Conservation (phyloP, 2,888 invertebrate genomes). For the Limnephilus marmoratus region DNA sequence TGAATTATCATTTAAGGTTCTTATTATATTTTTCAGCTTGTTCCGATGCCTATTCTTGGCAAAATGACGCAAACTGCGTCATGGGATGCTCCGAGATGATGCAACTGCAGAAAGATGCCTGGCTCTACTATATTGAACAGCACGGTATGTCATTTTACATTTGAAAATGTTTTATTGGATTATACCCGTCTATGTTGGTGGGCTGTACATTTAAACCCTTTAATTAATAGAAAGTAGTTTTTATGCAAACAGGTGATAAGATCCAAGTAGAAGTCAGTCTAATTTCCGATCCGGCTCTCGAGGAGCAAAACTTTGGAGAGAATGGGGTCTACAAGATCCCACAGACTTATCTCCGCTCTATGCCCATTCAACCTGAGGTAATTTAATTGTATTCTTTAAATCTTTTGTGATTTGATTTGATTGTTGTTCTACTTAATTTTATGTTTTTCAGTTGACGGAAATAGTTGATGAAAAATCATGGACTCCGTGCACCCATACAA, state of each 20-base stretch:
- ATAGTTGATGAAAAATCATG: conserved; percentile 59
- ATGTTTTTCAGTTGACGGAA: conserved; percentile 57
- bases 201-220: not conserved
- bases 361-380: conserved; percentile 64
- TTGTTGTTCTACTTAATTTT: not conserved
- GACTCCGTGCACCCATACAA: conserved; percentile 59
- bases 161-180: not conserved
- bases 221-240: not conserved
- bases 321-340: conserved; percentile 62
- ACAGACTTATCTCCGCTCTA: conserved; percentile 61
- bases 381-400: conserved; percentile 35
- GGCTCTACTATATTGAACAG: conserved; percentile 63
- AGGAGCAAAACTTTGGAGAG: conserved; percentile 57
- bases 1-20: not conserved
- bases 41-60: conserved; percentile 69
- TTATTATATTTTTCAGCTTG: conserved; percentile 68
- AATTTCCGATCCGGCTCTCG: conserved; percentile 63
- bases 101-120: conserved; percentile 62
- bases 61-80: conserved; percentile 67
- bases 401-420: not conserved
- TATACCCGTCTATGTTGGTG: not conserved
- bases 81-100: conserved; percentile 63
- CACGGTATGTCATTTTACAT: conserved; percentile 47
- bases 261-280: conserved; percentile 64
- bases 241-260: conserved; percentile 50